Conservation (phyloP, 2,888 invertebrate species). For the Standfussiana lucernea region DNA sequence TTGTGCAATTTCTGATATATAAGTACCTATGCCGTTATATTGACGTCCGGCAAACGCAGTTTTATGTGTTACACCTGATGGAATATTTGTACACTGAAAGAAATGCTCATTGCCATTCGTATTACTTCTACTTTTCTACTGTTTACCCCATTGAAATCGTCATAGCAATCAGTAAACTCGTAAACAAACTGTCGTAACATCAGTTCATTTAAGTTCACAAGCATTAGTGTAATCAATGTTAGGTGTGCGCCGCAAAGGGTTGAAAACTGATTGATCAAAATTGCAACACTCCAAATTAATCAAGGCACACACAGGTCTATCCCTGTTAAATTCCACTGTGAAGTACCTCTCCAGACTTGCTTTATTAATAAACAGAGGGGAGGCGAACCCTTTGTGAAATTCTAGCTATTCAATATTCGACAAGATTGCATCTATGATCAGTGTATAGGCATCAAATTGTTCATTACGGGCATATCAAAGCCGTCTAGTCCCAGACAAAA, state of each 20-base stretch:
- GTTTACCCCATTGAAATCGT: background rate
- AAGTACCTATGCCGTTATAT: no score
- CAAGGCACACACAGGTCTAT: slow-evolving; percentile 15
- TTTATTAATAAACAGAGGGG: slow-evolving; percentile 63
- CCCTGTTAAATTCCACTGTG: slow-evolving; percentile 40
- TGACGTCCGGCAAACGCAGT: no score
- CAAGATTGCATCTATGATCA: slow-evolving; percentile 51
- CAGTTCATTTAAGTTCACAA: background rate
- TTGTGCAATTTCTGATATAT: no score
- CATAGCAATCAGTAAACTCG: background rate
- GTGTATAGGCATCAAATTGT: slow-evolving; percentile 51
- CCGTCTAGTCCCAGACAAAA: slow-evolving; percentile 58
- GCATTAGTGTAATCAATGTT: background rate
- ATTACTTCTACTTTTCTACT: background rate
- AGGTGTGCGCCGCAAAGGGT: background rate
- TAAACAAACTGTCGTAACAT: background rate
- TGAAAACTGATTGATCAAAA: slow-evolving; percentile 1
- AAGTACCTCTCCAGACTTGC: slow-evolving; percentile 47
- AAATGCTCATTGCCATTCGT: background rate
- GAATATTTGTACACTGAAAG: no score
- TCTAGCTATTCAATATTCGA: slow-evolving; percentile 56
- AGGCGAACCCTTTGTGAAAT: slow-evolving; percentile 57
- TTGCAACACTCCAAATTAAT: slow-evolving; percentile 31
- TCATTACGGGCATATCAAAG: slow-evolving; percentile 61
- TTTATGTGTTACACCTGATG: no score